These are phyloP conservation scores for Exephanes ischioxanthus DNA, from an alignment of 2,888 invertebrate species.

Conservation along the genomic window DNA sequence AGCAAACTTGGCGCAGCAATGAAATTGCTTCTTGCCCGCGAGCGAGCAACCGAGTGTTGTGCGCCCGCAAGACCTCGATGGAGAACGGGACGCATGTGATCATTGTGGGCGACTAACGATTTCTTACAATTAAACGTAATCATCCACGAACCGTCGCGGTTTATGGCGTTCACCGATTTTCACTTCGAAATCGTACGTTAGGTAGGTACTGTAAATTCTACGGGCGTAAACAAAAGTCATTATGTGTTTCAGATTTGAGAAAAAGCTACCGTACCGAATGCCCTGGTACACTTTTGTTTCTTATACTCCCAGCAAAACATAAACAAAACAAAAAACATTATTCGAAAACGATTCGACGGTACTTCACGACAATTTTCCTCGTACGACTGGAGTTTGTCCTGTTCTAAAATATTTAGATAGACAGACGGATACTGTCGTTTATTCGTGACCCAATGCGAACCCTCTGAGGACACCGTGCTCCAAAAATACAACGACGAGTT, in stretches of 20 bases:
- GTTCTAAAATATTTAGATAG: too few species aligned
- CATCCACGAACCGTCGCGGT: conserved; percentile 8
- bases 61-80: not conserved
- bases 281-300: not conserved
- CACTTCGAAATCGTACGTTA: conserved; percentile 14
- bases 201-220: not conserved
- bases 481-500: too few species aligned
- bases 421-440: too few species aligned
- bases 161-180: conserved; percentile 8
- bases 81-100: conserved; percentile 1
- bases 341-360: not conserved
- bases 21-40: conserved; percentile 21
- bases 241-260: not conserved
- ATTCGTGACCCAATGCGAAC: too few species aligned
- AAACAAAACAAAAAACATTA: not conserved
- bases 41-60: not conserved
- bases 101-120: not conserved
- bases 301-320: not conserved
- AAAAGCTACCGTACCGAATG: not conserved
- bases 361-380: not conserved
- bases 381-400: not conserved
- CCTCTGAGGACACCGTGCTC: too few species aligned
- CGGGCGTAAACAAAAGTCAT: not conserved
- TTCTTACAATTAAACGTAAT: conserved; percentile 33
- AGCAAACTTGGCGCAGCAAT: conserved; percentile 13